Evolutionary conservation across 1,140 invertebrate genomes (phyloP), one percentile per base, ranked within the genome.

Genomic region (Octopus bimaculoides): DNA sequence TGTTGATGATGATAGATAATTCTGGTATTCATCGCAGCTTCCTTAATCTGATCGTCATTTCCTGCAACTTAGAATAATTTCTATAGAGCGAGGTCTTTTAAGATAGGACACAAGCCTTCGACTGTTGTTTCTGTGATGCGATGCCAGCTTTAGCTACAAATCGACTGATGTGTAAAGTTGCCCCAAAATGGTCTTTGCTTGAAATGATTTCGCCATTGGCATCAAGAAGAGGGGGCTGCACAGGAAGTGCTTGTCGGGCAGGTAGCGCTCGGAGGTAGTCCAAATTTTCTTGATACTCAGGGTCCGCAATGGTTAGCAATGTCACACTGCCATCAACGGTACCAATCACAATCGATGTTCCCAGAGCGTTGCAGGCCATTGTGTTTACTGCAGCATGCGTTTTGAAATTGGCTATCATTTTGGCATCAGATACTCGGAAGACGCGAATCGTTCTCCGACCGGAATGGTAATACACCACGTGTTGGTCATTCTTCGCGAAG

Each of bases 381-480:
- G 95, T 94, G 81, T 94, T 97, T 75, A 98, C 91, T 91, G 98
- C 97, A 5, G 97, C 96, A 86, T 96, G 95, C 0, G 97, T 94
- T 83, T 96, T 92, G 87, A 96, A 98, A 90, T 98, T 97, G 41
- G 96, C 96, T 82, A 98, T 94, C 92, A 96, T 94, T 87, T 94
- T 92, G 1, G 95, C 96, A 89, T 98, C 96, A 4, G 92, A 90
- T 5, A 96, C 94, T 85, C 96, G 94, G 89, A 98, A 98, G 8
- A 98, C 94, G 80, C 96, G 92, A 75, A 98, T 92, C 9, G 97
- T 98, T 91, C 97, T 96, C 82, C 95, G 93, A 9, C 96, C 96
- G 83, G 96, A 97, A 87, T 99, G 97, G 85, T 99, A 99, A 89
- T 99, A 99, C 5, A 98, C 92, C 6, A 99, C 97, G 85, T 99